phyloP scores from a whole-genome alignment of 2,797 vertebrate genomes.

The Enteromius treurensis region DNA sequence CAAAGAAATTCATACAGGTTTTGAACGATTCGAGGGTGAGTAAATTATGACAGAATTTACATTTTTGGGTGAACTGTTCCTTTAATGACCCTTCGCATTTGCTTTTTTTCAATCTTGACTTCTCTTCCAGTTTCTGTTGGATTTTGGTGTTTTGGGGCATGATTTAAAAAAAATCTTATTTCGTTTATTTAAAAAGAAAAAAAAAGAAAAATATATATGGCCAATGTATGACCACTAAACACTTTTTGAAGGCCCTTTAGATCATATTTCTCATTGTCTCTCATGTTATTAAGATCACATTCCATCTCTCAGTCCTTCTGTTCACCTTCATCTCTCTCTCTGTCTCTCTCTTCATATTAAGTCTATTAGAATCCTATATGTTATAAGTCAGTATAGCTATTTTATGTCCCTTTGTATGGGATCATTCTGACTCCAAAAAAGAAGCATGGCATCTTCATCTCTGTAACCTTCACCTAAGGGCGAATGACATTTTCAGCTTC shows the following conservation, averaged over 20 bases:
- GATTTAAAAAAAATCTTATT: background rate
- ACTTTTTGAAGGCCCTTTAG: constrained; percentile 16
- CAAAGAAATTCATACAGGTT: too few relatives aligned
- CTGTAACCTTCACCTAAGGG: background rate
- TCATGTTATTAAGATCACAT: constrained; percentile 25
- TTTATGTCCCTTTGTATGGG: constrained; percentile 4
- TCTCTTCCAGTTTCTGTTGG: background rate
- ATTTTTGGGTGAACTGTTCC: background rate
- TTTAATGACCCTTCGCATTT: background rate
- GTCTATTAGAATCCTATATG: constrained; percentile 7
- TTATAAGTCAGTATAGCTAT: constrained; percentile 5
- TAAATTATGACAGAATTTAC: too few relatives aligned
- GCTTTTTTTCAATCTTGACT: background rate
- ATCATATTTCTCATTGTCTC: constrained; percentile 20
- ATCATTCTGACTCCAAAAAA: background rate
- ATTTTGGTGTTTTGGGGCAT: background rate
- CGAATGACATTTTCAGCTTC: constrained; percentile 20
- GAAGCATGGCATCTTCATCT: background rate
- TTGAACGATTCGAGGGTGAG: too few relatives aligned
- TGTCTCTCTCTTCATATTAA: background rate
- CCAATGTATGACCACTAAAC: background rate
- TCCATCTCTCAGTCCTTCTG: constrained; percentile 21
- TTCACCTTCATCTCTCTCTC: constrained; percentile 8
- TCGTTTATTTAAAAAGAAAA: background rate
- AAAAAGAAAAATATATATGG: background rate